Conservation (phyloP, 2,113 vertebrate species). For the Rhea americana region DNA sequence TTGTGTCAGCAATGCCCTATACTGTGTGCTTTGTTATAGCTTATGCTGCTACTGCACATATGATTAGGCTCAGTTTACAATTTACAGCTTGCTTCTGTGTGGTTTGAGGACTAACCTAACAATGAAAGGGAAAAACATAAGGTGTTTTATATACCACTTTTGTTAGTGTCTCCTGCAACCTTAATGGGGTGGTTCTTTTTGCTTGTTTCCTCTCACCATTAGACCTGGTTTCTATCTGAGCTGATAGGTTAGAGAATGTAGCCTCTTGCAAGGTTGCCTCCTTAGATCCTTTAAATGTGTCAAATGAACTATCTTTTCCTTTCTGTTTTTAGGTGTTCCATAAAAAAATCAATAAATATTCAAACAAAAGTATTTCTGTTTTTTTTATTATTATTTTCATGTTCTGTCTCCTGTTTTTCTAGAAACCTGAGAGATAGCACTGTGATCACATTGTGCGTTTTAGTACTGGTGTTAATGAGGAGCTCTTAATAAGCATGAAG, state of each 20-base stretch:
- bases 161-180: not conserved
- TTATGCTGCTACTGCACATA: not conserved
- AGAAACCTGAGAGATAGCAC: not conserved
- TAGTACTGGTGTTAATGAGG: not conserved
- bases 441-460: accelerated
- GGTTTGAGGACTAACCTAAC: not conserved
- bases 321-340: not conserved
- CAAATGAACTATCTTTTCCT: accelerated
- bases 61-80: not conserved
- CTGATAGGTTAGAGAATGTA: not conserved
- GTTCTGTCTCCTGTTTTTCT: accelerated
- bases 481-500: accelerated
- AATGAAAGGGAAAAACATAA: not conserved
- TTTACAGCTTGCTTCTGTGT: not conserved
- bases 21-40: not conserved
- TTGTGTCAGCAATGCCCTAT: not conserved
- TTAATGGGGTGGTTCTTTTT: not conserved
- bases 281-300: not conserved
- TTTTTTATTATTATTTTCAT: not conserved
- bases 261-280: not conserved
- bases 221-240: not conserved
- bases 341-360: not conserved
- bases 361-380: not conserved
- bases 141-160: not conserved
- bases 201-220: not conserved